phyloP scores from a whole-genome alignment of 2,113 vertebrate genomes.

The Spermophilus dauricus region DNA sequence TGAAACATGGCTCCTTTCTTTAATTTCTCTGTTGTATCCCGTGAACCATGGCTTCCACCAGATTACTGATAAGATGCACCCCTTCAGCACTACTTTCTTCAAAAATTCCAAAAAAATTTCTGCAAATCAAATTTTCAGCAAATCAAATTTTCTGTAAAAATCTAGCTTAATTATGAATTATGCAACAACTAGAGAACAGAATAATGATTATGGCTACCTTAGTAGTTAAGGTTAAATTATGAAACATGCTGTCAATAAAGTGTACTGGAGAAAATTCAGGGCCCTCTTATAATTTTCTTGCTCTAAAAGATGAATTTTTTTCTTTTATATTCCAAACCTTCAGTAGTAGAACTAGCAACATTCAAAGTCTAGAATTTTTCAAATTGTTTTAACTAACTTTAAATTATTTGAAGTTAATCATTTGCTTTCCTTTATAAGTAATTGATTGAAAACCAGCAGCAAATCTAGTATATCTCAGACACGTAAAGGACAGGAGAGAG shows the following conservation, averaged over 20 bases:
- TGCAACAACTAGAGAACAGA: conserved; percentile 22
- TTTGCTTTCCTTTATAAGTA: conserved; percentile 25
- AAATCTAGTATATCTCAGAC: neutral
- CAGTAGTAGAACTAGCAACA: conserved; percentile 37
- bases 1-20: neutral
- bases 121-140: neutral
- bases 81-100: neutral
- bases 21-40: neutral
- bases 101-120: neutral
- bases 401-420: conserved; percentile 55
- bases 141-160: conserved; percentile 22
- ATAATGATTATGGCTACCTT: neutral
- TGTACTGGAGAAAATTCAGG: neutral
- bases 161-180: neutral
- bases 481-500: neutral
- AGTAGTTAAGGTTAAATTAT: conserved; percentile 6
- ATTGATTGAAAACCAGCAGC: conserved; percentile 34
- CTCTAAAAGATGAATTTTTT: neutral
- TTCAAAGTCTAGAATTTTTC: conserved; percentile 29
- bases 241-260: conserved; percentile 45
- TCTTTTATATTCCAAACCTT: neutral
- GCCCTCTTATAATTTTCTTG: conserved; percentile 2
- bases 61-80: conserved; percentile 3
- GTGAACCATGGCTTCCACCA: neutral
- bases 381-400: conserved; percentile 54